phyloP scores from a whole-genome alignment of 2,888 invertebrate species.

The Ecdyonurus torrentis region DNA sequence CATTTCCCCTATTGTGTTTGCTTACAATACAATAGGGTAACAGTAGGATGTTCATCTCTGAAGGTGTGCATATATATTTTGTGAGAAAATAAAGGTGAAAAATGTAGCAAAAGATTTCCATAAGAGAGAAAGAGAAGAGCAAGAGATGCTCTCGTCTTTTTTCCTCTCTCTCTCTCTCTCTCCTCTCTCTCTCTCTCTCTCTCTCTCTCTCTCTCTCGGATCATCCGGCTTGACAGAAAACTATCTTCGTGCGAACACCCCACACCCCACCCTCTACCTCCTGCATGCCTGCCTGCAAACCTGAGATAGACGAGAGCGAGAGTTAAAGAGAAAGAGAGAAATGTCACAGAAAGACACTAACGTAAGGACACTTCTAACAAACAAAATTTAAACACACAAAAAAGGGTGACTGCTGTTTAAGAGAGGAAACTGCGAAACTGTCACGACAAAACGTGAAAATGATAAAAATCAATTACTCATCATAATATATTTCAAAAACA shows the following conservation, averaged over 20 bases:
- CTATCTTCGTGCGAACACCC: not conserved
- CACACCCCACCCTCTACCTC: not conserved
- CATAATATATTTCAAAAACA: no score
- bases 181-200: no score
- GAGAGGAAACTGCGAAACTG: no score
- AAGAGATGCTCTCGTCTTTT: not conserved
- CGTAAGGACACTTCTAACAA: no score
- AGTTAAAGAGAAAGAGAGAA: not conserved
- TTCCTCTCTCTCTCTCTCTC: no score
- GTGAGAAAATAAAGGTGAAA: no score
- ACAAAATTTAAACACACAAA: no score
- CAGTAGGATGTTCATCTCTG: not conserved
- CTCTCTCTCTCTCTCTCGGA: not conserved
- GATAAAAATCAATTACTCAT: no score
- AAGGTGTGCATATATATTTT: not conserved
- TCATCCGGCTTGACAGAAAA: not conserved
- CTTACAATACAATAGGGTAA: not conserved
- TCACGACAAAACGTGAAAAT: no score
- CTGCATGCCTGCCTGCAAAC: no score
- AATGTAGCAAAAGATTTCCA: no score
- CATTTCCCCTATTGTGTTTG: not conserved
- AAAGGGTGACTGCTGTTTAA: no score
- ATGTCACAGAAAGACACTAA: not conserved
- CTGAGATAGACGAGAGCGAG: not conserved
- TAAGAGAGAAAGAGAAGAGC: not conserved